These are phyloP conservation scores for Hippoglossus hippoglossus DNA, from an alignment of 2,797 vertebrate genomes.

Conservation along the genomic window DNA sequence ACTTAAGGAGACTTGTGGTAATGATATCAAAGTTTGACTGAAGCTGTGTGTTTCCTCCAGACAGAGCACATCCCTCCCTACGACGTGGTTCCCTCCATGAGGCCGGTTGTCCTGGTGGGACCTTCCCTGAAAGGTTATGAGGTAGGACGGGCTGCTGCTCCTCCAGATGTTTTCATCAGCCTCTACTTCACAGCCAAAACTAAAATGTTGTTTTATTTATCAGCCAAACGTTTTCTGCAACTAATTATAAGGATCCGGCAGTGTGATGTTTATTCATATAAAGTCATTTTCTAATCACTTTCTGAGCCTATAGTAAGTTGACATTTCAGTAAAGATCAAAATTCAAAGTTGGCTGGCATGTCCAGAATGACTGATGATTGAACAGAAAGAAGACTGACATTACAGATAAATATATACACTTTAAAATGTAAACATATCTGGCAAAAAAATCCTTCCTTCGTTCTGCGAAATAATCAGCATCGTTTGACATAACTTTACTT, in stretches of 20 bases:
- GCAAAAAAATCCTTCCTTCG: too few relatives aligned
- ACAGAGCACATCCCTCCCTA: constrained; percentile 96
- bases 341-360: too few relatives aligned
- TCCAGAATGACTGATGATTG: too few relatives aligned
- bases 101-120: constrained; percentile 96
- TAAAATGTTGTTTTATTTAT: background rate
- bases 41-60: constrained; percentile 75
- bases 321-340: too few relatives aligned
- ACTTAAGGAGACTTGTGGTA: background rate
- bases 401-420: too few relatives aligned
- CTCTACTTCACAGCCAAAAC: constrained; percentile 3
- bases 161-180: constrained; percentile 3
- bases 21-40: constrained; percentile 14
- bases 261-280: too few relatives aligned
- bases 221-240: too few relatives aligned
- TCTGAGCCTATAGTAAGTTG: too few relatives aligned
- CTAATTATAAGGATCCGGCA: too few relatives aligned
- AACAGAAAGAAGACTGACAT: too few relatives aligned
- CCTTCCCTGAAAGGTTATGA: constrained; percentile 98
- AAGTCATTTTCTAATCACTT: too few relatives aligned
- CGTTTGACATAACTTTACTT: background rate
- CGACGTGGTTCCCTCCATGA: constrained; percentile 98
- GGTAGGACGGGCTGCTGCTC: constrained; percentile 77
- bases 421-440: too few relatives aligned
- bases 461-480: background rate